Base-by-base conservation (phyloP, 2,888 invertebrate genomes). In the Andrena marginata region DNA sequence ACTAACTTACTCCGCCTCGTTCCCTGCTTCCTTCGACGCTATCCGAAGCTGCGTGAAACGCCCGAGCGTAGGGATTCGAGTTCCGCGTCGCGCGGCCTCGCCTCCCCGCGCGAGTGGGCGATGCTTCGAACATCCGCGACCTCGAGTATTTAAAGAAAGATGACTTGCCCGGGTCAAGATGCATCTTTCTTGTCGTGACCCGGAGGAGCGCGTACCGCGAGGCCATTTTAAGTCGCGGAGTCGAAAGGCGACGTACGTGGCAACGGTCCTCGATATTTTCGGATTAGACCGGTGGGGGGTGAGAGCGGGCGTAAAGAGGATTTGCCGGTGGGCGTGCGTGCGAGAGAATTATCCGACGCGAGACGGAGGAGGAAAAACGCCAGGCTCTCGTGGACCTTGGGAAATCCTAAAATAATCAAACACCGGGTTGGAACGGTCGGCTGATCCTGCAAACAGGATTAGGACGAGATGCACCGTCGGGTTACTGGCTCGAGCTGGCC, bases 341-440 rank as follows among this genome's bases (percentile, higher is more conserved):
- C 51, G 42, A 49, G 26, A 49, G 76, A 69, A 71, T 71, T 67
- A 73, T 68, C 56, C 67, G 54, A 33, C 26, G 62, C 31, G 56
- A 64, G 56, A 23, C 68, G 26, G 0, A 13, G 49, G 49, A 29
- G 69, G 54, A 75, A 82, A 67, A 35, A 63, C 59, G 16, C 59
- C 35, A 70, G 42, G 70, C 62, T 81, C 33, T 68, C 59, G 33
- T 59, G 64, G 49, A 51, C 13, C 68, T 31, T 49, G 64, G 71
- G 48, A 82, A 85, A 87, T 89, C 84, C 84, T 84, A 85, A 89
- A 89, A 87, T 88, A 86, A 87, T 88, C 88, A 88, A 89, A 85
- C 83, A 85, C 67, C 48, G 60, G 56, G 56, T 60, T 23, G 63
- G 63, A 74, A 64, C 59, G 79, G 73, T 64, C 65, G 51, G 77